These are phyloP conservation scores for Ariolimax columbianus DNA, from an alignment of 2,888 invertebrate species.

Conservation along the genomic window DNA sequence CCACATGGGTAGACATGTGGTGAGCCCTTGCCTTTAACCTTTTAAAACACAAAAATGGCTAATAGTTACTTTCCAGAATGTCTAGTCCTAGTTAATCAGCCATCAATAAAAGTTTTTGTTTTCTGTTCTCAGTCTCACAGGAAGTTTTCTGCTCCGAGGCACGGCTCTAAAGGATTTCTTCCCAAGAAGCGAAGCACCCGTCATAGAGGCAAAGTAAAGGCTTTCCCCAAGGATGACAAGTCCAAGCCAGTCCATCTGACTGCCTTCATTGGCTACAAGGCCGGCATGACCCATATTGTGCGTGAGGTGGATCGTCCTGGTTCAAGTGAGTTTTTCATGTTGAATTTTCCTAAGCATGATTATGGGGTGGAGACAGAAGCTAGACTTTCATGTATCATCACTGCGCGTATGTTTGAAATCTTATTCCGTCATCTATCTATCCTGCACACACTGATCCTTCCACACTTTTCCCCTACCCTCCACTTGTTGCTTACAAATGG, in stretches of 20 bases:
- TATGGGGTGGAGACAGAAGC: too few species aligned
- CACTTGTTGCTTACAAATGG: too few species aligned
- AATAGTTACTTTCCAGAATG: too few species aligned
- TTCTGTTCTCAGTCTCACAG: slow-evolving; percentile 93
- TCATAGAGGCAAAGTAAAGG: slow-evolving; percentile 99
- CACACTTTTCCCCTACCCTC: too few species aligned
- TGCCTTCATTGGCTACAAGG: slow-evolving; percentile 98
- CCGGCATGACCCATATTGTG: slow-evolving; percentile 99
- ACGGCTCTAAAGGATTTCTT: slow-evolving; percentile 99
- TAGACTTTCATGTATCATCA: too few species aligned
- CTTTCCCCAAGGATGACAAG: slow-evolving; percentile 98
- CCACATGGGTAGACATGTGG: too few species aligned
- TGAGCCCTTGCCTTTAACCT: too few species aligned
- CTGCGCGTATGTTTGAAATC: too few species aligned
- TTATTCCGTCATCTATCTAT: too few species aligned
- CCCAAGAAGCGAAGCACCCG: slow-evolving; percentile 97
- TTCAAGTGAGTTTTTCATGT: slow-evolving; percentile 87
- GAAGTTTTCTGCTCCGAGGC: slow-evolving; percentile 99
- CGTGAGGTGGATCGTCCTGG: slow-evolving; percentile 99
- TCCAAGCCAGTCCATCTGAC: slow-evolving; percentile 98
- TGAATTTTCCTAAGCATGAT: neutral
- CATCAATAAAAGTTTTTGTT: neutral
- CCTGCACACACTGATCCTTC: too few species aligned
- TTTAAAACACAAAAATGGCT: too few species aligned
- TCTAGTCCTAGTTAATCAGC: too few species aligned